Percentiles rank a stretch among this genome's conserved stretches.
Conservation (phyloP, 2,888 invertebrate genomes). For the Kryphioiulus occultus region DNA sequence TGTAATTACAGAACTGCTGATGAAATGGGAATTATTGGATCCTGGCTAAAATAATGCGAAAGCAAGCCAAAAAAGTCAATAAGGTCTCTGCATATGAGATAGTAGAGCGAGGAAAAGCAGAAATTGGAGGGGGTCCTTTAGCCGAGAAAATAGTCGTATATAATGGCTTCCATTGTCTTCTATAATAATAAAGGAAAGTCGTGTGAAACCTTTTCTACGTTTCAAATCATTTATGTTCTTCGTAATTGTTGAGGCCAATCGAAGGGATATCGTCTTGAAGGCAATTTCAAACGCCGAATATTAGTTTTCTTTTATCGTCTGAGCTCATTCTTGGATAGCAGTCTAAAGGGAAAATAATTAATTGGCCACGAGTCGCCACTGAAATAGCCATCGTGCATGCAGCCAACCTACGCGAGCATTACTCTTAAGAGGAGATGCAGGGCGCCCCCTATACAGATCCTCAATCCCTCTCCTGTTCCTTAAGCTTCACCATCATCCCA, state of each 20-base stretch:
- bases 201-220: slow-evolving; percentile 35
- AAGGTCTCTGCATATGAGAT: neutral
- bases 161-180: neutral
- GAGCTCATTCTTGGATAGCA: neutral
- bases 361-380: slow-evolving; percentile 12
- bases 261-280: slow-evolving; percentile 41
- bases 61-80: neutral
- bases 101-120: neutral
- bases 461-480: neutral
- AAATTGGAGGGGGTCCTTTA: neutral
- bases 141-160: neutral
- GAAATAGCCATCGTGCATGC: neutral
- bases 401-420: neutral
- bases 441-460: neutral
- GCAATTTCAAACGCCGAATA: slow-evolving; percentile 37
- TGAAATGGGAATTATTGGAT: neutral
- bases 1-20: neutral
- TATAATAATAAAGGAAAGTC: slow-evolving; percentile 15
- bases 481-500: neutral
- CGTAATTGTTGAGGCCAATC: slow-evolving; percentile 43
- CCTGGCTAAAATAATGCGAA: neutral
- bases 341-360: slow-evolving; percentile 39
- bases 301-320: slow-evolving; percentile 40
- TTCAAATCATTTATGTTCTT: slow-evolving; percentile 41
- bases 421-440: neutral